A percentile compares a stretch with the other conserved stretches of the same genome.
phyloP scores from a whole-genome alignment of 1,140 invertebrate genomes.

The Cherax destructor region DNA sequence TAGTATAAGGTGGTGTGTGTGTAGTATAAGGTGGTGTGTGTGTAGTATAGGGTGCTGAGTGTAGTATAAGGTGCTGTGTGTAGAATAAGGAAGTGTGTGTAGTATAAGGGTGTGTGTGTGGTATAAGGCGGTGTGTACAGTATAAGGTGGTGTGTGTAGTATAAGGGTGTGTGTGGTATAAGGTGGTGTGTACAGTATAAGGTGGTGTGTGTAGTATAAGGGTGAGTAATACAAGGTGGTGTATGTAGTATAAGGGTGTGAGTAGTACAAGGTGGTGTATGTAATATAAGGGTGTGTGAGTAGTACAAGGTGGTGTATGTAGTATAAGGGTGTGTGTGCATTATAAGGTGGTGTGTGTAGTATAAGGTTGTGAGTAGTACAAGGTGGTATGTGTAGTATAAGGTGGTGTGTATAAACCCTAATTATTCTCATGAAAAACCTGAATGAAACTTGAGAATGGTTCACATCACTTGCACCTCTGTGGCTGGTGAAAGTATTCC shows the following conservation, averaged over 20 bases:
- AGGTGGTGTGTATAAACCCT: background rate
- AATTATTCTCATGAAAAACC: background rate
- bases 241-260: no score
- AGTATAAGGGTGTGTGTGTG: no score
- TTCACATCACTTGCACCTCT: conserved; percentile 9
- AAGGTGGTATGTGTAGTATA: background rate
- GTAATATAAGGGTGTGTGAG: no score
- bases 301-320: no score
- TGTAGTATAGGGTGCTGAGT: no score
- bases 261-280: no score
- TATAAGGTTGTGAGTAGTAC: background rate
- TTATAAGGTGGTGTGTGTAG: background rate
- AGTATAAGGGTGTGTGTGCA: background rate
- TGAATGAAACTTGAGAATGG: background rate
- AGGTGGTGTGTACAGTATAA: background rate
- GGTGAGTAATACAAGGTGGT: no score
- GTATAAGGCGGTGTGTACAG: background rate
- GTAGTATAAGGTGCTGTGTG: no score
- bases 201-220: background rate
- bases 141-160: background rate
- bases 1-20: no score
- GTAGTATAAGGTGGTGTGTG: no score
- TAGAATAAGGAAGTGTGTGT: no score
- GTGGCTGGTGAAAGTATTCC: conserved; percentile 17
- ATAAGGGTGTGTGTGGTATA: background rate